These are phyloP conservation scores for Ataeniobius toweri DNA, from an alignment of 2,797 vertebrate species.

Conservation along the genomic window DNA sequence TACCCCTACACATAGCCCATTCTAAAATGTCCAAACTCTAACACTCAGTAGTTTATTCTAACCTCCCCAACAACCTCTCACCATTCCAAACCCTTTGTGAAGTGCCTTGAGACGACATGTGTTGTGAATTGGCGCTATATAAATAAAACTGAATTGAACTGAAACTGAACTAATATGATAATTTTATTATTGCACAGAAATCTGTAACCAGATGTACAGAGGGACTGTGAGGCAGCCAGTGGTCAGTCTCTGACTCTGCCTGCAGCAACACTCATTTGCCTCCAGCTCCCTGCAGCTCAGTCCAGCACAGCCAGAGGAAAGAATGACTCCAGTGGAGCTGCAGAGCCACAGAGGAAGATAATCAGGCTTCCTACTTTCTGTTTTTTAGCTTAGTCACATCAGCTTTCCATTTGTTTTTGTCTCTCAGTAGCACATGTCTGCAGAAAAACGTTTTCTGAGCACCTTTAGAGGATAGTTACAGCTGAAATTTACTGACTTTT, in stretches of 20 bases:
- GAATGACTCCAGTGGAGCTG: conserved; percentile 57
- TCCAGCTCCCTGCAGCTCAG: conserved; percentile 42
- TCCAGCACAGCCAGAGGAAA: conserved; percentile 61
- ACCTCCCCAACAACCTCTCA: too few relatives aligned
- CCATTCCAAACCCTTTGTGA: too few relatives aligned
- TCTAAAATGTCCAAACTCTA: too few relatives aligned
- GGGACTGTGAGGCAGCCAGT: background rate
- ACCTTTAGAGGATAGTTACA: background rate
- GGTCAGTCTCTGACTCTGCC: background rate
- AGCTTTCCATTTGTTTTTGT: conserved; percentile 33
- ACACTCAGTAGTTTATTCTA: too few relatives aligned
- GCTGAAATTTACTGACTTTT: conserved; percentile 12
- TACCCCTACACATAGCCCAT: too few relatives aligned
- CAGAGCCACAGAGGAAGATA: conserved; percentile 62
- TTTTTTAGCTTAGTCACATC: conserved; percentile 44
- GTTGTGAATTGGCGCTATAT: too few relatives aligned
- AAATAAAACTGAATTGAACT: too few relatives aligned
- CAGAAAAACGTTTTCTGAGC: conserved; percentile 40
- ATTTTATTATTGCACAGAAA: conserved; percentile 11
- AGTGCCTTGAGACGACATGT: too few relatives aligned
- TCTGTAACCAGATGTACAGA: conserved; percentile 16
- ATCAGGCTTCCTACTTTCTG: conserved; percentile 39
- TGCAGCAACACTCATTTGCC: conserved; percentile 22
- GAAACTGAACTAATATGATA: background rate
- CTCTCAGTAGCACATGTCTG: conserved; percentile 25